Conservation (phyloP, 2,797 vertebrate species). For the Anisognathus igniventris region DNA sequence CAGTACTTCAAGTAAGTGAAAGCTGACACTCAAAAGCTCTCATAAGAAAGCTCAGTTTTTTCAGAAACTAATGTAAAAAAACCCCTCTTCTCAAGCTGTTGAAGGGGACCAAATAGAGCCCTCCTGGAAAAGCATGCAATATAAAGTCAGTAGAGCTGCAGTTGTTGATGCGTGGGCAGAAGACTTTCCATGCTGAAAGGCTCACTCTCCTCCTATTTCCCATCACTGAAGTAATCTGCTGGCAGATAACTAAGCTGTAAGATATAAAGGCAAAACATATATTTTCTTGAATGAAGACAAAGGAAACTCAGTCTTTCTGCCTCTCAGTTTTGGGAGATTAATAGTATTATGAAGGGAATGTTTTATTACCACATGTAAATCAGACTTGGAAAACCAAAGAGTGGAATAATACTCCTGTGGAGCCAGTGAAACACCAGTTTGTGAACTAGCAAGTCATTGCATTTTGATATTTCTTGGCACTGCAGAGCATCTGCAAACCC, state of each 20-base stretch:
- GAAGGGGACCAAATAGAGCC: not conserved
- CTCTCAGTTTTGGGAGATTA: not conserved
- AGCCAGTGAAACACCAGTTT: not conserved
- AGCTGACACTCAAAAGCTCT: constrained; percentile 13
- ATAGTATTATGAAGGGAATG: not conserved
- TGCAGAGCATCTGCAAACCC: not conserved
- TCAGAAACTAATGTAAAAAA: not conserved
- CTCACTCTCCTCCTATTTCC: accelerated
- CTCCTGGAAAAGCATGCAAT: not conserved
- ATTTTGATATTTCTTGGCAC: constrained; percentile 15
- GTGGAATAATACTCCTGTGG: not conserved
- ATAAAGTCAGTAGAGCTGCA: not conserved
- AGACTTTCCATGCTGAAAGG: not conserved
- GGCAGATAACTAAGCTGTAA: not conserved
- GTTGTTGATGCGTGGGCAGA: not conserved
- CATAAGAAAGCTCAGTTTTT: not conserved
- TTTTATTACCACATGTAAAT: constrained; percentile 25
- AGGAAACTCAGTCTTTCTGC: not conserved
- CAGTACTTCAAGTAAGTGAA: constrained; percentile 17
- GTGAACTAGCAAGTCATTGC: not conserved
- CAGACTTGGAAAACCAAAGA: not conserved
- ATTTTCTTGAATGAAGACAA: constrained; percentile 7
- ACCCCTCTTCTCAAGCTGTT: not conserved
- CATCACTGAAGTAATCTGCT: not conserved
- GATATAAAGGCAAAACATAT: not conserved